Evolutionary conservation across 2,113 vertebrate genomes (phyloP).

Genomic region (Phalacrocorax pelagicus): DNA sequence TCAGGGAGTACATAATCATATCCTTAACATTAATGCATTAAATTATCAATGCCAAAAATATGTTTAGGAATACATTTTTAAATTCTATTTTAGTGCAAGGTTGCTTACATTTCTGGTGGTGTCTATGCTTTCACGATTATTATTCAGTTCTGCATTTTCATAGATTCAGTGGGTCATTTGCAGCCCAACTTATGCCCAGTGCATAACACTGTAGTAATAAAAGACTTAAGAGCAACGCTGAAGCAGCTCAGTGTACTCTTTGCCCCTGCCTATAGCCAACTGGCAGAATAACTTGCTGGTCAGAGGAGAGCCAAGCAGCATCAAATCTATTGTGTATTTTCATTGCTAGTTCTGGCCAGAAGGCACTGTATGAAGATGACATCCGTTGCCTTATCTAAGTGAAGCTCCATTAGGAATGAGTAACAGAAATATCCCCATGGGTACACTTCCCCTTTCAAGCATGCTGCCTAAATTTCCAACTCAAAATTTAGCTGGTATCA

Average conservation of each 20-base stretch:
- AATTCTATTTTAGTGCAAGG: neutral
- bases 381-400: neutral
- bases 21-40: neutral
- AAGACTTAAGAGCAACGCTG: neutral
- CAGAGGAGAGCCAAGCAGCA: neutral
- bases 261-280: neutral
- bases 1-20: fast-evolving
- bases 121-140: neutral
- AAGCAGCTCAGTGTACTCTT: neutral
- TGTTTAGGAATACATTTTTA: fast-evolving
- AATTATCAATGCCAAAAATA: neutral
- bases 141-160: neutral
- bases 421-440: neutral
- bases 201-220: neutral
- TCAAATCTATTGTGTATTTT: neutral
- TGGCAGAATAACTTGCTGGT: neutral
- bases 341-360: neutral
- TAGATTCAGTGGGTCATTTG: neutral
- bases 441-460: neutral
- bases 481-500: neutral
- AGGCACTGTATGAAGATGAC: neutral
- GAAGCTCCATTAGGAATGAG: constrained; percentile 3
- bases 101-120: neutral
- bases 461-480: neutral
- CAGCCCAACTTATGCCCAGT: neutral